A percentile compares a stretch with the other conserved stretches of the same genome.
Evolutionary conservation across 2,888 invertebrate species (phyloP).

Genomic region (Hypomecis atomaria): DNA sequence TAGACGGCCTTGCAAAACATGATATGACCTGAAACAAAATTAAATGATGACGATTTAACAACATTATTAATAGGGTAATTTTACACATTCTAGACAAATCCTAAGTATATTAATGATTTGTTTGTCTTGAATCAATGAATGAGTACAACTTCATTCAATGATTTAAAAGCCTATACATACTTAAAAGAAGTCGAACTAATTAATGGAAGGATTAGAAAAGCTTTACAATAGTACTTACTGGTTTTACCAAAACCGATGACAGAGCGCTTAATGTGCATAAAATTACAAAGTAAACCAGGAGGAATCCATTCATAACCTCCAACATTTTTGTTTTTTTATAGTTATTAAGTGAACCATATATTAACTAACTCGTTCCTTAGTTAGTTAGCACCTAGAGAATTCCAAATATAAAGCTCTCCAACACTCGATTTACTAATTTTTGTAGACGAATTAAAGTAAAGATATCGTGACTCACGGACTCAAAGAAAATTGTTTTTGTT

Average conservation of each 20-base stretch:
- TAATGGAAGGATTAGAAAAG: not conserved
- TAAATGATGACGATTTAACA: not conserved
- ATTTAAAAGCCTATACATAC: not conserved
- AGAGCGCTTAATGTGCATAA: conserved; percentile 77
- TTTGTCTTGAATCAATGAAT: too few relatives aligned
- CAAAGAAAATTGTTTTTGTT: too few relatives aligned
- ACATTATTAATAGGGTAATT: too few relatives aligned
- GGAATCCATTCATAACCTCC: conserved; percentile 76
- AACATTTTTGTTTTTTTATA: conserved; percentile 59
- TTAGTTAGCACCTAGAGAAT: too few relatives aligned
- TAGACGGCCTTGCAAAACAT: conserved; percentile 75
- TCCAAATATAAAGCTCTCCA: too few relatives aligned
- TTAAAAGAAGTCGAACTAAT: not conserved
- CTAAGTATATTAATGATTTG: too few relatives aligned
- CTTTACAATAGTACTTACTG: conserved; percentile 67
- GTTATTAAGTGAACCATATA: not conserved
- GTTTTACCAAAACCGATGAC: conserved; percentile 76
- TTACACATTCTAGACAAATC: not conserved
- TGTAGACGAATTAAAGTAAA: too few relatives aligned
- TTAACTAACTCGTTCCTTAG: too few relatives aligned
- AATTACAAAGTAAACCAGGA: conserved; percentile 73
- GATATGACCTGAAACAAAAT: conserved; percentile 74
- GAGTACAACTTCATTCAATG: not conserved
- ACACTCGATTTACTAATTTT: too few relatives aligned
- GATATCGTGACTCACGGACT: too few relatives aligned